Evolutionary conservation across 92 coral and sea anemone species (phyloP).

Genomic region (Epizoanthus illoricatus): DNA sequence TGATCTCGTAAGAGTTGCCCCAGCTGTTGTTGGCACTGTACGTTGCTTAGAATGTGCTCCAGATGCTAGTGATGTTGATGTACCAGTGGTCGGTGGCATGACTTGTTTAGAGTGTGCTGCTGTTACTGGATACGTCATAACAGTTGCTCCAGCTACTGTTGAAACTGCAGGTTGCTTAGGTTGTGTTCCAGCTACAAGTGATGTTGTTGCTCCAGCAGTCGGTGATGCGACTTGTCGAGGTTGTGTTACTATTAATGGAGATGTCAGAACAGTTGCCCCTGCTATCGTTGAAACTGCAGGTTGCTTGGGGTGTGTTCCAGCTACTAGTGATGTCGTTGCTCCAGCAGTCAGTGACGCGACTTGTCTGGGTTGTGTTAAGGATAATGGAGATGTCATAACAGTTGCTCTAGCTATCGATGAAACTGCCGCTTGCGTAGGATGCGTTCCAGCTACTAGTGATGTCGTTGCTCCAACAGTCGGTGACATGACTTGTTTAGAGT

Average conservation of each 20-base stretch:
- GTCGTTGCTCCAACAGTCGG: too few relatives aligned
- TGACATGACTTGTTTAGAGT: too few relatives aligned
- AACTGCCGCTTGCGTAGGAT: not conserved
- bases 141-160: not conserved
- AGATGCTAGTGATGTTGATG: not conserved
- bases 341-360: not conserved
- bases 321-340: too few relatives aligned
- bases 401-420: too few relatives aligned
- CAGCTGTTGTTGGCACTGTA: not conserved
- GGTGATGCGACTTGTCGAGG: too few relatives aligned
- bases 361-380: not conserved
- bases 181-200: not conserved
- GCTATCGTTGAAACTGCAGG: too few relatives aligned
- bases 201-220: not conserved
- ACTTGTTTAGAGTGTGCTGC: not conserved
- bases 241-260: too few relatives aligned
- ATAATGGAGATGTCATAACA: too few relatives aligned
- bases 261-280: too few relatives aligned
- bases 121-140: not conserved
- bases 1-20: not conserved
- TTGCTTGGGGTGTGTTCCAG: too few relatives aligned
- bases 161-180: conserved; percentile 1
- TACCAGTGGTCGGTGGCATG: not conserved
- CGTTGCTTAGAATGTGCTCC: not conserved
- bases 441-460: too few relatives aligned